These are phyloP conservation scores for Centruroides sculpturatus DNA, from an alignment of 1,140 invertebrate species.

Conservation along the genomic window DNA sequence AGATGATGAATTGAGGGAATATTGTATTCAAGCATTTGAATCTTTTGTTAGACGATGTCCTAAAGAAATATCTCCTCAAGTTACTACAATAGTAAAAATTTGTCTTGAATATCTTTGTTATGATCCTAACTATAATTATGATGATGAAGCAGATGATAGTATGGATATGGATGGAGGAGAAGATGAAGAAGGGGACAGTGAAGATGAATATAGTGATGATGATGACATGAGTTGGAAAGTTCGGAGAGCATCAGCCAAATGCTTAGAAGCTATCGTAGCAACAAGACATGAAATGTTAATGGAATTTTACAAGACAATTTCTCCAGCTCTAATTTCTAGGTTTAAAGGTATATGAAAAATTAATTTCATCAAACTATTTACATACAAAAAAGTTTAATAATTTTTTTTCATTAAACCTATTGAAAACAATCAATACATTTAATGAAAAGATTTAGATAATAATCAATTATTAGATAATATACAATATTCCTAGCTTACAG, in stretches of 20 bases:
- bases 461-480: too few relatives aligned
- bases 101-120: conserved; percentile 89
- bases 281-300: conserved; percentile 78
- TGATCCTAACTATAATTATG: conserved; percentile 98
- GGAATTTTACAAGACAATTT: conserved; percentile 78
- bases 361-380: conserved; percentile 3
- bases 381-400: not conserved
- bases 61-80: conserved; percentile 85
- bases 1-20: conserved; percentile 90
- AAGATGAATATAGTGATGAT: conserved; percentile 93
- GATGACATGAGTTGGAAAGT: conserved; percentile 99
- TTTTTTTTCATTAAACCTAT: too few relatives aligned
- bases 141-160: conserved; percentile 53
- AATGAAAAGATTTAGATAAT: too few relatives aligned
- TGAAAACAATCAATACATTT: too few relatives aligned
- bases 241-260: conserved; percentile 88
- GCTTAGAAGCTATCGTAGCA: conserved; percentile 83
- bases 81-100: conserved; percentile 69
- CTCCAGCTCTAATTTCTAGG: conserved; percentile 72
- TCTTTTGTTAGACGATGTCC: conserved; percentile 90
- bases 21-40: conserved; percentile 72
- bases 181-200: conserved; percentile 58
- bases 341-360: conserved; percentile 54
- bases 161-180: conserved; percentile 46
- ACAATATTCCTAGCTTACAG: too few relatives aligned